Evolutionary conservation across 30 jellyfish, hydroid and myxozoan species (phyloP), one percentile per base, ranked within the genome.

Genomic region (Chrysaora quinquecirrha): DNA sequence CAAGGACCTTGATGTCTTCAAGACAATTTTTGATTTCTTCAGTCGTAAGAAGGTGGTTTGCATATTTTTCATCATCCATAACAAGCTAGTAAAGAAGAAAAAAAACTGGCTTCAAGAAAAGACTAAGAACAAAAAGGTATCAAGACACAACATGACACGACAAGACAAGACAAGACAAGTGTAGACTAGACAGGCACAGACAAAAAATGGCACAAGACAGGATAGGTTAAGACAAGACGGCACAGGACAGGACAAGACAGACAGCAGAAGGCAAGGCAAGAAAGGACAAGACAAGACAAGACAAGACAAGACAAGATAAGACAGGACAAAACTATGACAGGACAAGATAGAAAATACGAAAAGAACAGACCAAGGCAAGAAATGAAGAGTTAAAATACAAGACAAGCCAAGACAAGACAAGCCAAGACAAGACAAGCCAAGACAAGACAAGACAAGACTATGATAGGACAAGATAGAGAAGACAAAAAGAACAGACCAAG

Each of bases 1-100:
- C 99, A 50, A 95, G 96, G 4, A 95, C 96, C 65, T 95, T 95
- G 68, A 95, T 88, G 54, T 95, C 99, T 27, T 88, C 91, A 56
- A 96, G 84, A 74, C 99, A 95, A 0, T 48, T 30, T 78, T 68
- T 75, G 18, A 95, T 85, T 77, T 95, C 99, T 48, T 76, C 89
- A 12, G 97, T 95, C 64, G 99, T 95, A 30, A 84, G 78, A 18
- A 74, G 69, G 63, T 84, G 82, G 48, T 73, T 67, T 30, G 50
- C 49, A 69, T 71, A 71, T 61, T 88, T 76, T 14, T 95, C 97
- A 30, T 88, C 96, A 54, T 88, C 90, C 20, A 88, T 25, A 16
- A 25, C 76, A 38, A 94, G 52, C 99, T 94, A 70, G 0, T 46
- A 83, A 3, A 49, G 28, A 31, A 80, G 16, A n/a, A n/a, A n/a